These are phyloP conservation scores for Casuarius casuarius DNA, from an alignment of 2,113 vertebrate genomes.

Conservation along the genomic window DNA sequence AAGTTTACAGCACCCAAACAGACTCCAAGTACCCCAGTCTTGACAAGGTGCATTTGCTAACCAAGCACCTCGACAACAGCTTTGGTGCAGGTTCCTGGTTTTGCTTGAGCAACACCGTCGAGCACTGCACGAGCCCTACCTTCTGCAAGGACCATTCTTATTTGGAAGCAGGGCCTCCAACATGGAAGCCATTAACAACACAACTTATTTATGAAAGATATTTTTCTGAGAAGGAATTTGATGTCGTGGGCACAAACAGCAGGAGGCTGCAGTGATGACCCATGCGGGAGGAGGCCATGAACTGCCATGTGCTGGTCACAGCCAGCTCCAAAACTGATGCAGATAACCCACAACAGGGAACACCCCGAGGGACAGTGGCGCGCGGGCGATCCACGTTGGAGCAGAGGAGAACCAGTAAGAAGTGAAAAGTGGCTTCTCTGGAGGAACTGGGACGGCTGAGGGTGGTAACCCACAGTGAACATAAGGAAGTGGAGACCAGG, in stretches of 20 bases:
- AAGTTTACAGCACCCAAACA: not conserved
- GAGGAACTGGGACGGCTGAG: not conserved
- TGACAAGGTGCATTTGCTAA: not conserved
- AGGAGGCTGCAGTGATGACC: not conserved
- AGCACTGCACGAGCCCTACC: accelerated
- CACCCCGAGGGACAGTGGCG: not conserved
- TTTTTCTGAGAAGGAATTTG: not conserved
- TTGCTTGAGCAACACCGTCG: not conserved
- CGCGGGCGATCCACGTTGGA: not conserved
- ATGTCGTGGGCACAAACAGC: not conserved
- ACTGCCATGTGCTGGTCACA: not conserved
- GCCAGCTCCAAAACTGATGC: not conserved
- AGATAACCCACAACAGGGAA: not conserved
- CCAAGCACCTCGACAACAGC: not conserved
- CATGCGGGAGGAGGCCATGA: not conserved
- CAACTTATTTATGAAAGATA: not conserved
- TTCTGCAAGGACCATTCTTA: not conserved
- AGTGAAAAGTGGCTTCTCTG: not conserved
- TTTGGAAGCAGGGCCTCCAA: not conserved
- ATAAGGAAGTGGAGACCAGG: not conserved
- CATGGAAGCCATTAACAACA: not conserved
- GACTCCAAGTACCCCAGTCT: not conserved
- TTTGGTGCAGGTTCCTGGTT: not conserved
- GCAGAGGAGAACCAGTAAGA: not conserved
- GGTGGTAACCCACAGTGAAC: not conserved